Percentiles rank a stretch among this genome's conserved stretches.
Conservation (phyloP, 2,797 vertebrate genomes). For the Rhinoraja longicauda region DNA sequence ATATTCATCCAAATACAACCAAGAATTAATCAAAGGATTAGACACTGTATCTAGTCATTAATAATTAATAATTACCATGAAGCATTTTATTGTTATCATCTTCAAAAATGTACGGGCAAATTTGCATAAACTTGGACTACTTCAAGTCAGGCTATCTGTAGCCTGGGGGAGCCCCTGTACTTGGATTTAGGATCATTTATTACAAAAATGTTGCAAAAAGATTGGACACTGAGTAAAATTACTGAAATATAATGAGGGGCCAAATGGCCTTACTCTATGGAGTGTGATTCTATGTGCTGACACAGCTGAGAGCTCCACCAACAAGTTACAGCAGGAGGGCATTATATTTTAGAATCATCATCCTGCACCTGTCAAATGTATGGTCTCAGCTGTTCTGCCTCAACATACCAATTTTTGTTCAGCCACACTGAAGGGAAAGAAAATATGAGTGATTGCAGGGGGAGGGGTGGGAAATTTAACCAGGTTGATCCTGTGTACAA, state of each 20-base stretch:
- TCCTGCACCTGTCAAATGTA: not conserved
- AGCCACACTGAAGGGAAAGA: not conserved
- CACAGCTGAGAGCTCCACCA: not conserved
- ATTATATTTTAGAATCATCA: not conserved
- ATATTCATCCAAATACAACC: no score
- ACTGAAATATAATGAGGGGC: not conserved
- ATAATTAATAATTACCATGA: no score
- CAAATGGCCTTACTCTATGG: not conserved
- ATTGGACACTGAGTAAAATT: not conserved
- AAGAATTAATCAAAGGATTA: no score
- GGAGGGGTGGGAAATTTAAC: not conserved
- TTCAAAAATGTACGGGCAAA: no score
- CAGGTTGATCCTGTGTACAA: not conserved
- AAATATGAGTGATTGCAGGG: not conserved
- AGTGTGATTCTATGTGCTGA: not conserved
- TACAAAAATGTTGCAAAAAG: not conserved
- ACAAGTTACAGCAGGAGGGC: not conserved
- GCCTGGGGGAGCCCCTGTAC: no score
- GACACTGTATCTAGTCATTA: no score
- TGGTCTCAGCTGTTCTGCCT: not conserved
- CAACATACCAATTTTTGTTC: not conserved
- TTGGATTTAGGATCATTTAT: not conserved
- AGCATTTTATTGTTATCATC: no score
- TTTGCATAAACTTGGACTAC: no score
- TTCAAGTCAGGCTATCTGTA: no score